phyloP scores from a whole-genome alignment of 2,888 invertebrate species.

The Mesorhabditis spiculigera region DNA sequence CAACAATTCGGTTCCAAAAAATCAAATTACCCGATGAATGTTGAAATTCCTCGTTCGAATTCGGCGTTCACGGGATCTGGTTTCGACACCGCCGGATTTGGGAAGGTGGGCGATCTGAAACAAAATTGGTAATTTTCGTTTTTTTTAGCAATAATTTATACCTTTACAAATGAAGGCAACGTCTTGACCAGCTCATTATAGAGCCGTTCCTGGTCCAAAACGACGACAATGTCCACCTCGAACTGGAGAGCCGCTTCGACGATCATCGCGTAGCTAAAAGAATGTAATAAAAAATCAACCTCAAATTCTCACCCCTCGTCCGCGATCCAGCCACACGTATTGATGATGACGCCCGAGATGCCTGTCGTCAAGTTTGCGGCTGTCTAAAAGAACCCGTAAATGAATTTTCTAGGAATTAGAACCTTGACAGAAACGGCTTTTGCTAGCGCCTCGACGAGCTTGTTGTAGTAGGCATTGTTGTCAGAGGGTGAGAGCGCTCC shows the following conservation, averaged over 20 bases:
- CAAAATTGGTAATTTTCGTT: constrained; percentile 1
- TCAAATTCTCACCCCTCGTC: constrained; percentile 73
- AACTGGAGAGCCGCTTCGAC: constrained; percentile 86
- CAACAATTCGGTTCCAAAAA: constrained; percentile 9
- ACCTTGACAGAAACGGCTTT: constrained; percentile 61
- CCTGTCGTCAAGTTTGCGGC: constrained; percentile 43
- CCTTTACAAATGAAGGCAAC: constrained; percentile 84
- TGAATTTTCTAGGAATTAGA: not conserved
- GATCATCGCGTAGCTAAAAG: constrained; percentile 61
- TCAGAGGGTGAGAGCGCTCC: constrained; percentile 64
- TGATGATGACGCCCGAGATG: constrained; percentile 79
- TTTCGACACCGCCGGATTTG: constrained; percentile 85
- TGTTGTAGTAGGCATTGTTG: constrained; percentile 80
- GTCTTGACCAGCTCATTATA: constrained; percentile 89
- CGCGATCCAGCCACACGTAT: constrained; percentile 96
- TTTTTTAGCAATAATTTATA: constrained; percentile 9
- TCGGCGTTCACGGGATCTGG: constrained; percentile 32
- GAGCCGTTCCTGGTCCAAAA: constrained; percentile 89
- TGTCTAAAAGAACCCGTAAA: constrained; percentile 60
- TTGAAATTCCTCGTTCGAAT: constrained; percentile 24
- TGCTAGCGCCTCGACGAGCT: constrained; percentile 78
- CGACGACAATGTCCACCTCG: constrained; percentile 90
- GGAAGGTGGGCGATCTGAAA: constrained; percentile 76
- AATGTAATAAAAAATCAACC: not conserved
- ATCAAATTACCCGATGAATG: constrained; percentile 56